Percentiles rank a stretch among this genome's conserved stretches.
These are phyloP conservation scores for Tipula unca DNA, from an alignment of 2,888 invertebrate genomes.

Conservation along the genomic window DNA sequence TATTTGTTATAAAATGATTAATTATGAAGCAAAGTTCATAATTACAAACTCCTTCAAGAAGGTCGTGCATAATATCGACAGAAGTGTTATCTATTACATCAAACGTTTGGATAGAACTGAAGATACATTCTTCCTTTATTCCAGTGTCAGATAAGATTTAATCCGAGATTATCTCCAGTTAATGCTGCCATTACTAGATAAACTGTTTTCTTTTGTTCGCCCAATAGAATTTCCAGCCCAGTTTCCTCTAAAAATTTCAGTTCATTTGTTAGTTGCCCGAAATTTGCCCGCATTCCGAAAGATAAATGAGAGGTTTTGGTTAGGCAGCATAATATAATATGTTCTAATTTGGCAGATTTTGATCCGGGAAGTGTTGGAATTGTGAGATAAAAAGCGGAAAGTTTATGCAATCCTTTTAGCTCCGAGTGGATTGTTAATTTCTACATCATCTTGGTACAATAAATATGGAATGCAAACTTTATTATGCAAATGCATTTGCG, in stretches of 20 bases:
- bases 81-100: slow-evolving; percentile 25
- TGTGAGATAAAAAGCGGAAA: neutral
- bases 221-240: neutral
- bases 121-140: slow-evolving; percentile 25
- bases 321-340: neutral
- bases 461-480: neutral
- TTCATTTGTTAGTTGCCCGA: neutral
- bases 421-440: neutral
- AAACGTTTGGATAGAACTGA: slow-evolving; percentile 24
- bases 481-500: neutral
- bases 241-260: slow-evolving; percentile 22
- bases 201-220: slow-evolving; percentile 1
- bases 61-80: slow-evolving; percentile 27
- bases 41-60: slow-evolving; percentile 15
- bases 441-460: neutral
- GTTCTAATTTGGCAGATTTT: neutral
- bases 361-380: neutral
- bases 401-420: neutral
- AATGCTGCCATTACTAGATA: slow-evolving; percentile 25
- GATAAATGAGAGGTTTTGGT: neutral
- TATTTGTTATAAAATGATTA: slow-evolving; percentile 23
- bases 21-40: slow-evolving; percentile 24
- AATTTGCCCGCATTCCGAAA: slow-evolving; percentile 19
- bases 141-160: slow-evolving; percentile 25
- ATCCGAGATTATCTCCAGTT: slow-evolving; percentile 27